Percentiles rank a stretch among this genome's conserved stretches.
phyloP scores from a whole-genome alignment of 2,113 vertebrate genomes.

The Isurus oxyrinchus region DNA sequence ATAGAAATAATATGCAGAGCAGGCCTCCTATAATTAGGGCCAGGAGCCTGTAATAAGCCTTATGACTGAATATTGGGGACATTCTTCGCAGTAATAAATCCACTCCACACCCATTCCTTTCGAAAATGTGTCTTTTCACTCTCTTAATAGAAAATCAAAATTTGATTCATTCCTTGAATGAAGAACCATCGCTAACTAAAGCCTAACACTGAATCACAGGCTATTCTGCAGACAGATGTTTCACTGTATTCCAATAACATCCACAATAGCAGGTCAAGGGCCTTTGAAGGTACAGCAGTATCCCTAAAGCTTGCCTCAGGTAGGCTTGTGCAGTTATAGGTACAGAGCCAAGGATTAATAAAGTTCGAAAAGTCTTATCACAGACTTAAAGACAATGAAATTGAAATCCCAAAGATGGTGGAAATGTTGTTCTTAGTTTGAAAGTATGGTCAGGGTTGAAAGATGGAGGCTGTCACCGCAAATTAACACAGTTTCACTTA shows the following conservation, averaged over 20 bases:
- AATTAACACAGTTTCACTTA: too few relatives aligned
- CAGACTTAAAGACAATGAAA: not conserved
- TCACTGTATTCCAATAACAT: not conserved
- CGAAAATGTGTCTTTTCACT: not conserved
- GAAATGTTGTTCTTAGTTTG: too few relatives aligned
- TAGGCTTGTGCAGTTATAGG: too few relatives aligned
- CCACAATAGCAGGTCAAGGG: too few relatives aligned
- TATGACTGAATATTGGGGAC: not conserved
- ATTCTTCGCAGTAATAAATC: not conserved
- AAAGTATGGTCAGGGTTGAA: too few relatives aligned
- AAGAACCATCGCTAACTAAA: not conserved
- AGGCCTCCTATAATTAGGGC: not conserved
- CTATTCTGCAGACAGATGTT: not conserved
- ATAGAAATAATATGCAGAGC: not conserved
- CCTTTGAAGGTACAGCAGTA: not conserved
- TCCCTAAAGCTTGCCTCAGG: not conserved
- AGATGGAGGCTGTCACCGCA: too few relatives aligned
- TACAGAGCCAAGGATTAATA: not conserved
- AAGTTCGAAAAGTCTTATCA: not conserved
- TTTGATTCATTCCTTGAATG: not conserved
- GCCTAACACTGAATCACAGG: not conserved
- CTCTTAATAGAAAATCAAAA: too few relatives aligned
- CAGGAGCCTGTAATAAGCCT: not conserved
- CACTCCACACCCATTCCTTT: not conserved
- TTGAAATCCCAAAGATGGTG: too few relatives aligned